Evolutionary conservation across 2,113 vertebrate genomes (phyloP).

Genomic region (Chauna torquata): DNA sequence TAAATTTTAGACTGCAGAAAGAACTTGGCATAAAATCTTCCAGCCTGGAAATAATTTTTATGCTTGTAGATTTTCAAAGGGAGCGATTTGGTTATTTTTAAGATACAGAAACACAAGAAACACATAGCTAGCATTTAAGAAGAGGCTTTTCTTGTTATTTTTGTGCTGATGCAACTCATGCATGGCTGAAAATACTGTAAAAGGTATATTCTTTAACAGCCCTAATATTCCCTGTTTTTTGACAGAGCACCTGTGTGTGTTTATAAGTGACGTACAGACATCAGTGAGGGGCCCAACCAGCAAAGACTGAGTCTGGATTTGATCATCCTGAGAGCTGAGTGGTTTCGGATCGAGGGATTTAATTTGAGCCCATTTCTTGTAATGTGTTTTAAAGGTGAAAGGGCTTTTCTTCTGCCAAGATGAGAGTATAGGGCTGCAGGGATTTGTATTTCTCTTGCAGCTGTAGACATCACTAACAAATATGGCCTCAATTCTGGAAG

Average conservation of each 20-base stretch:
- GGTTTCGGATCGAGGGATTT: conserved; percentile 18
- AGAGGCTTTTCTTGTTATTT: neutral
- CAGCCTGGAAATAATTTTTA: conserved; percentile 38
- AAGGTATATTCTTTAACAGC: neutral
- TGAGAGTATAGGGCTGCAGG: neutral
- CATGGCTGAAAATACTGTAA: neutral
- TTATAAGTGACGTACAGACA: conserved; percentile 4
- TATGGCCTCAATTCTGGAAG: conserved; percentile 6
- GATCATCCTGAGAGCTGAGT: conserved; percentile 9
- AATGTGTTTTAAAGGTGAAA: conserved; percentile 57
- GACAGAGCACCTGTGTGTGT: neutral
- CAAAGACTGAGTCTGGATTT: conserved; percentile 23
- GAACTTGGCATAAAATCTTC: neutral
- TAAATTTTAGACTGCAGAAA: neutral
- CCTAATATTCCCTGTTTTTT: neutral
- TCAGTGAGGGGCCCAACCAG: neutral
- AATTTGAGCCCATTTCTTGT: neutral
- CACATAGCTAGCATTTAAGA: neutral
- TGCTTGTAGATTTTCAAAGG: conserved; percentile 14
- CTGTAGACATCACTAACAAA: conserved; percentile 13
- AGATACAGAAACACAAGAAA: neutral
- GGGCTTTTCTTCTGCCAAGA: conserved; percentile 53
- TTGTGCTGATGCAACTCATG: neutral
- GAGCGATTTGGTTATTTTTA: neutral
- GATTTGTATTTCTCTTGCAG: conserved; percentile 52